Evolutionary conservation across 2,113 vertebrate genomes (phyloP).

Genomic region (Syrmaticus mikado): DNA sequence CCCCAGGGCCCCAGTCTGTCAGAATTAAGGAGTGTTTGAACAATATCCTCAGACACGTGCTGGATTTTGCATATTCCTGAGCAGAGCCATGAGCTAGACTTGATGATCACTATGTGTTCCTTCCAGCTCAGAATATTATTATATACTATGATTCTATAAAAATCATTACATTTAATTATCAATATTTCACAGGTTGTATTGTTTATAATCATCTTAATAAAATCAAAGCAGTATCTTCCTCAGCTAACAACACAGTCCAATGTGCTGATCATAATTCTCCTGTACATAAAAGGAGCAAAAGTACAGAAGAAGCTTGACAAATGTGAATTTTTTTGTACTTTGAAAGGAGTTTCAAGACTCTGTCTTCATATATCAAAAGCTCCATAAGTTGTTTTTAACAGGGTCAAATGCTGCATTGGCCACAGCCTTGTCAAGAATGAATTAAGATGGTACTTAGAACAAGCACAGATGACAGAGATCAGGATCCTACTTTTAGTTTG

Average conservation of each 20-base stretch:
- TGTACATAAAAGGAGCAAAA: slow-evolving; percentile 27
- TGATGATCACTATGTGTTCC: too few relatives aligned
- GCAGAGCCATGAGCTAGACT: too few relatives aligned
- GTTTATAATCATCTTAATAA: background rate
- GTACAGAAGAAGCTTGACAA: background rate
- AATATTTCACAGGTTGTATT: background rate
- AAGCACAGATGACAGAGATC: background rate
- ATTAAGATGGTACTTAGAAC: background rate
- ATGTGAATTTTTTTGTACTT: slow-evolving; percentile 26
- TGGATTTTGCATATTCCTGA: too few relatives aligned
- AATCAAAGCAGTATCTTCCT: slow-evolving; percentile 2
- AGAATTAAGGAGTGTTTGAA: background rate
- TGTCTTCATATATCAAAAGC: slow-evolving; percentile 25
- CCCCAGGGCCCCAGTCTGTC: background rate
- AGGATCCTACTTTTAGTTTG: background rate
- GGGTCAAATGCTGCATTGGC: background rate
- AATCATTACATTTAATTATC: background rate
- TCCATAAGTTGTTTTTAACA: background rate
- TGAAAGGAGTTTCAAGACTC: slow-evolving; percentile 1
- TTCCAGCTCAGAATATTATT: too few relatives aligned
- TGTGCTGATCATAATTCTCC: slow-evolving; percentile 24
- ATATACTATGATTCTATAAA: background rate
- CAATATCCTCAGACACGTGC: too few relatives aligned
- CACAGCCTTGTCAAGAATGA: background rate
- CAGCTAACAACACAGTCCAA: slow-evolving; percentile 23